Base-by-base conservation (phyloP, 1,140 invertebrate genomes). In the Brachionus rubens region DNA sequence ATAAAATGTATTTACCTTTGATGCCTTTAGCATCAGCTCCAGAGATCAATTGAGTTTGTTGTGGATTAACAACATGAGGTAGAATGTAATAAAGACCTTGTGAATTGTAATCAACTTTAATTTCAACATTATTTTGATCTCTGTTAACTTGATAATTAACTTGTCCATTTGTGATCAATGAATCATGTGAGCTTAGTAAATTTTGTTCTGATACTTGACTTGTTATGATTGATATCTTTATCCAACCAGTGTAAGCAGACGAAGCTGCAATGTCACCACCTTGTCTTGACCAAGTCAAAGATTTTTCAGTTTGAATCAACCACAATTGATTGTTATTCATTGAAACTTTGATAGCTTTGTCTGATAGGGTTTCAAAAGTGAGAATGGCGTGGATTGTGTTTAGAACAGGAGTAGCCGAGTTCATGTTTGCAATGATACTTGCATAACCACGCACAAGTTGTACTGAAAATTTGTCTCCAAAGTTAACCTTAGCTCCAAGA, bases 281-380 rank as follows among this genome's bases (percentile, higher is more conserved):
- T 10, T 28, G n/a, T 33, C 24, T 48, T 30, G 10, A 30, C 46
- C 28, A 70, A 10, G 26, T 30, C 14, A 70, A 24, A n/a, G 21
- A 16, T 19, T 48, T 48, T 12, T 48, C 33, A 50, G 24, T 33
- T 33, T 70, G 46, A 12, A 70, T 48, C 7, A 70, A 43, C 65
- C 65, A 70, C 6, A 19, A 6, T 70, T 70, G 65, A 16, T 48
- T 41, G 30, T 70, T 70, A 33, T 70, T 70, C 24, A 70, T 30
- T 36, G 36, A 16, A 9, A 70, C 24, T 70, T 70, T 48, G 19
- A 70, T 19, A 48, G 19, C 26, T 36, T 30, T 30, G 5, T 28
- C 26, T 10, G 43, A 48, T 28, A 70, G 16, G 14, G 3, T 33
- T 16, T 48, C 65, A 16, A 48, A 48, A n/a, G 24, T 50, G 16